phyloP scores from a whole-genome alignment of 2,888 invertebrate species.

The Halictus ligatus region DNA sequence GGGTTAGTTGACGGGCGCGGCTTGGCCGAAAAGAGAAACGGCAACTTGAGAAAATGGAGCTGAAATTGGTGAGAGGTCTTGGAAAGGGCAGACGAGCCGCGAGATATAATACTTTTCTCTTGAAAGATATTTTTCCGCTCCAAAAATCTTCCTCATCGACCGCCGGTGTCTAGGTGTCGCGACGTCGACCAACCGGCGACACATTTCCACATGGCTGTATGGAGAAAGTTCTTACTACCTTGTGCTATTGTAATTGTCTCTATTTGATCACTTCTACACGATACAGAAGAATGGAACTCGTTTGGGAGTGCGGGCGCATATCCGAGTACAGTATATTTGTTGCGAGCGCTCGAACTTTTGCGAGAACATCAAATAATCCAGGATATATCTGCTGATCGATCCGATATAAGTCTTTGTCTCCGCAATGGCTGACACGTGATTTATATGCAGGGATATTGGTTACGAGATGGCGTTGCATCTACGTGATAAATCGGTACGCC shows the following conservation, averaged over 20 bases:
- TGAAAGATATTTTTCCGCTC: constrained; percentile 74
- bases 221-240: constrained; percentile 34
- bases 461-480: constrained; percentile 73
- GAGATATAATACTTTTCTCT: constrained; percentile 55
- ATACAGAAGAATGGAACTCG: background rate
- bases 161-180: constrained; percentile 50
- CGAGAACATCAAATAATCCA: constrained; percentile 67
- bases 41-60: constrained; percentile 79
- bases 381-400: constrained; percentile 68
- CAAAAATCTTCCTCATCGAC: constrained; percentile 72
- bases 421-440: constrained; percentile 74
- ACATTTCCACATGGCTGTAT: constrained; percentile 48
- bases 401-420: constrained; percentile 76
- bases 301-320: constrained; percentile 11
- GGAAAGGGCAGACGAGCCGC: constrained; percentile 64
- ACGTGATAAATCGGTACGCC: constrained; percentile 73
- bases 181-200: constrained; percentile 69
- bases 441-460: constrained; percentile 77
- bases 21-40: constrained; percentile 72
- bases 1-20: constrained; percentile 72
- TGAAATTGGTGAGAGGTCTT: constrained; percentile 78
- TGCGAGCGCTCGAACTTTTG: constrained; percentile 50
- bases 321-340: constrained; percentile 9
- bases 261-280: too few species aligned
- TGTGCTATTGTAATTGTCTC: too few species aligned